Conservation (phyloP, 2,113 vertebrate genomes). For the Parotia lawesii region DNA sequence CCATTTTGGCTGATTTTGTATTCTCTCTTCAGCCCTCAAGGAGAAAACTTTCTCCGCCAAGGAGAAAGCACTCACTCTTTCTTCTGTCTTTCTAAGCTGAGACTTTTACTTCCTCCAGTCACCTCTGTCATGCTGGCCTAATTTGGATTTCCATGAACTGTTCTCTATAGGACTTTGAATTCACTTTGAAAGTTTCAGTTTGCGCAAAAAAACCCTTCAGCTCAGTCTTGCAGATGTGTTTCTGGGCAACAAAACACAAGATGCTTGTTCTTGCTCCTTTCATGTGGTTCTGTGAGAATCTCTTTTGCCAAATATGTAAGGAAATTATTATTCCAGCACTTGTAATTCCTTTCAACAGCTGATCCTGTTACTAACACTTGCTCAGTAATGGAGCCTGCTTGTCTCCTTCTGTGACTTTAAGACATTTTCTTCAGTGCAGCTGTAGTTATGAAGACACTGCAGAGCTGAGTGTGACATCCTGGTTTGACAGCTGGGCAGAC, state of each 20-base stretch:
- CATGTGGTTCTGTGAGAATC: background rate
- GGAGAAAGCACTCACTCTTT: background rate
- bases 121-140: rapidly evolving
- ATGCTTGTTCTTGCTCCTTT: background rate
- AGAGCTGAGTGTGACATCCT: background rate
- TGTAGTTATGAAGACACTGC: background rate
- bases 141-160: background rate
- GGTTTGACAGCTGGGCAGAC: background rate
- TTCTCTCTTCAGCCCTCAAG: background rate
- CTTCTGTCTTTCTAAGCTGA: rapidly evolving
- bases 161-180: background rate
- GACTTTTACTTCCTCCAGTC: background rate
- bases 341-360: background rate
- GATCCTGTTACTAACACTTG: background rate
- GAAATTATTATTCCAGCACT: background rate
- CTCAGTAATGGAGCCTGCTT: background rate
- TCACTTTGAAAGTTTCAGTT: background rate
- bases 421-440: background rate
- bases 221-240: background rate
- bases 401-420: background rate
- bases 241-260: background rate
- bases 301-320: background rate
- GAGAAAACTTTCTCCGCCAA: background rate
- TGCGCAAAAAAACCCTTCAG: background rate
- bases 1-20: background rate